Base-by-base conservation (phyloP, 2,797 vertebrate genomes). In the Xerus rutilus region DNA sequence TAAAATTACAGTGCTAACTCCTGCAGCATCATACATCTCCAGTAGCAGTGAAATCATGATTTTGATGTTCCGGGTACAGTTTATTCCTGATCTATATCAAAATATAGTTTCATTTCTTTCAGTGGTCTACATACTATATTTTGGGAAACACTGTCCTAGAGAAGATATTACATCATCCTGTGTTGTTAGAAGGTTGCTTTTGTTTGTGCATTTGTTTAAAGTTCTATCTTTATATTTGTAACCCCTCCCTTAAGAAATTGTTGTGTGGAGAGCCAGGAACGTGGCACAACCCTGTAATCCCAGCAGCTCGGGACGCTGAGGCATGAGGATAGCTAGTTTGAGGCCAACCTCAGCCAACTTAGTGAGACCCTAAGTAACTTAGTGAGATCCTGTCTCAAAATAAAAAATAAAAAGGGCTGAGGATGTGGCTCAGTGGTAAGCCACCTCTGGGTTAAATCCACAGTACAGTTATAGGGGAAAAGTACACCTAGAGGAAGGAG, bases 201-300 rank as follows among this genome's bases (percentile, higher is more conserved):
- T 94, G 13, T 76, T 81, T 91, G 74, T 76, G 18, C 11, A 79
- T 83, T 96, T 94, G 39, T 95, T 94, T 94, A 81, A 95, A 84
- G 72, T 82, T 5, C 1, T 89, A 7, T 54, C 35, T 91, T 93
- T 90, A 21, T 32, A 72, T 81, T 32, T 57, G 5, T 86, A 84
- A 70, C 6, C 57, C 11, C 23, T 89, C 5, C 20, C 14, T 57
- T 93, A 1, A 69, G 52, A 69, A 93, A 35, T 17, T 7, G 18
- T 57, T 20, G 54, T 57, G 54, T 2, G 18, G 54, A 20, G 20
- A 57, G 54, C 54, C 18, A 57, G 54, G 54, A 57, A 21, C 7
- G 20, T 57, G 54, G 20, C 7, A 7, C 7, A 57, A 57, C 2
- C 20, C 54, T 57, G 7, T 57, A 57, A 57, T 57, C 54, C 54